Conservation (phyloP, 23 tunicate species). For the Oikopleura dioica region DNA sequence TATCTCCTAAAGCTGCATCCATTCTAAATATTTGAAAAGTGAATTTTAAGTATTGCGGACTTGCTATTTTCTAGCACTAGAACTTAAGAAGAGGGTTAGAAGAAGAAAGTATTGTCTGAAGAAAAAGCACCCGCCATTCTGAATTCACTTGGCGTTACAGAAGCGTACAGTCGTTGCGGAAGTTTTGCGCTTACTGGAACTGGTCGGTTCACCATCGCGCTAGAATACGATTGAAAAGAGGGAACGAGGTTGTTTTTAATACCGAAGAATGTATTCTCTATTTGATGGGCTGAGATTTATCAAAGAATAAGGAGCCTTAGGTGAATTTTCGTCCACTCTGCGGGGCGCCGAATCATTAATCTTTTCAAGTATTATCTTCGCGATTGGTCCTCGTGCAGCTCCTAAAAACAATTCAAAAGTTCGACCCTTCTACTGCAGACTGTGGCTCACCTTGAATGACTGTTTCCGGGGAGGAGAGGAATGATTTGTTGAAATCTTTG, state of each 20-base stretch:
- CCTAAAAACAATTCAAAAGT: too few relatives aligned
- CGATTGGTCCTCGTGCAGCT: background rate
- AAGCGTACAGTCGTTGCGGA: slow-evolving; percentile 74
- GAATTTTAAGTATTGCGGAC: too few relatives aligned
- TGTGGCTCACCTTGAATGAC: background rate
- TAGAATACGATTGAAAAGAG: too few relatives aligned
- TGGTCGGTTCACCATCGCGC: slow-evolving; percentile 25
- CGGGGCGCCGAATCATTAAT: background rate
- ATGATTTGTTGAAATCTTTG: background rate
- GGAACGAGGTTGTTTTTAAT: too few relatives aligned
- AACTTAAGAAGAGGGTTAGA: too few relatives aligned
- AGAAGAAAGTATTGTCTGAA: slow-evolving; percentile 44
- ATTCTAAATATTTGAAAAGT: too few relatives aligned
- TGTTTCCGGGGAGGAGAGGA: background rate
- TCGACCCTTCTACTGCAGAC: too few relatives aligned
- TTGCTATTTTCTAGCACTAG: too few relatives aligned
- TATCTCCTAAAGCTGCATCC: too few relatives aligned
- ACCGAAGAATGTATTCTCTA: slow-evolving; percentile 52
- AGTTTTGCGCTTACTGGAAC: slow-evolving; percentile 22
- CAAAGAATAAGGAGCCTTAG: background rate
- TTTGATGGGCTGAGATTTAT: slow-evolving; percentile 17
- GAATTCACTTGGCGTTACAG: slow-evolving; percentile 32
- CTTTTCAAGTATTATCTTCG: background rate
- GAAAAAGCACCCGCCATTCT: slow-evolving; percentile 53
- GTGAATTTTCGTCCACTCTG: background rate